Evolutionary conservation across 2,113 vertebrate species (phyloP).

Genomic region (Symphodus melops): DNA sequence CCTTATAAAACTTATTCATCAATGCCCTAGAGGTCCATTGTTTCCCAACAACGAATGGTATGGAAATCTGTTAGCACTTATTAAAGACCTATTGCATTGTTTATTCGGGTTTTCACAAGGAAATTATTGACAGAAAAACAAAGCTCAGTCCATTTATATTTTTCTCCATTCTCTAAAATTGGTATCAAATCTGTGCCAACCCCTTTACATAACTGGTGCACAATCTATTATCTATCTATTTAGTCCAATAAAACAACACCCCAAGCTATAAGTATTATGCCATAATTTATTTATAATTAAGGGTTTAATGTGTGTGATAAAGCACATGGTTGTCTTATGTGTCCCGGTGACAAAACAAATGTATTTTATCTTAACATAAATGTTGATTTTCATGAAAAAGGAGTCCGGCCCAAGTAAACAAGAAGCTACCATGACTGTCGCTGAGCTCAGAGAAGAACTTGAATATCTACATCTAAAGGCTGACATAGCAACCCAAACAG

Average conservation of each 20-base stretch:
- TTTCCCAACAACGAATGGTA: not conserved
- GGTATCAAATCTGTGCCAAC: not conserved
- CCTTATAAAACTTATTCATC: not conserved
- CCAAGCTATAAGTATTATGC: not conserved
- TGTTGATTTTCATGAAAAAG: slow-evolving; percentile 64
- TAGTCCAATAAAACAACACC: not conserved
- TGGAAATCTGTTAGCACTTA: not conserved
- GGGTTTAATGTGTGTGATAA: too few species aligned
- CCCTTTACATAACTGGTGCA: too few species aligned
- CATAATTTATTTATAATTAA: not conserved
- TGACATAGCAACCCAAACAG: slow-evolving; percentile 42
- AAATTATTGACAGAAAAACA: slow-evolving; percentile 14
- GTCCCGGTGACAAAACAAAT: not conserved
- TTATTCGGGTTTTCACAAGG: slow-evolving; percentile 1
- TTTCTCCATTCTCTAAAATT: not conserved
- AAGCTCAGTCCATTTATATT: not conserved
- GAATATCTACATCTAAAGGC: not conserved
- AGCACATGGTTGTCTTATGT: not conserved
- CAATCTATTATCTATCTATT: too few species aligned
- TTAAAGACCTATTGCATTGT: not conserved
- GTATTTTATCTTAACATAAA: slow-evolving; percentile 31
- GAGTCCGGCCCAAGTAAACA: slow-evolving; percentile 4
- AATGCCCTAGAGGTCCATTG: not conserved
- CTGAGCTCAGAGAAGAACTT: not conserved
- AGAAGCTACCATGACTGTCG: not conserved